Conservation (phyloP, 2,888 invertebrate species). For the Drosophila pegasa region DNA sequence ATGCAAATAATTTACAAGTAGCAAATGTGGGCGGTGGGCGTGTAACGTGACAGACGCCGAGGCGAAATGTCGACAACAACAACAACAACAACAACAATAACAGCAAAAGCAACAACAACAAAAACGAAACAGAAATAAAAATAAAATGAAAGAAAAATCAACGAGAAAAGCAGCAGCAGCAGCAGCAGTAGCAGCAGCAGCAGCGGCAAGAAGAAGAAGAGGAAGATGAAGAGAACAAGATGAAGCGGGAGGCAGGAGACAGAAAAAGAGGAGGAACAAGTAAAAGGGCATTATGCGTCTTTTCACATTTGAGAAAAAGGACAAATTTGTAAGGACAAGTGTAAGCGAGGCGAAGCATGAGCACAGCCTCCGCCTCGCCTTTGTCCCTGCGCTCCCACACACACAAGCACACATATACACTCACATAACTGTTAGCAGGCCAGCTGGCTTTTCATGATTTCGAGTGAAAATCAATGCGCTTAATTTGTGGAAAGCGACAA, state of each 20-base stretch:
- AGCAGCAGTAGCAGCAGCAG: slow-evolving; percentile 9
- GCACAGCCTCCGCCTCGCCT: background rate
- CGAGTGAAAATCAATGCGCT: slow-evolving; percentile 76
- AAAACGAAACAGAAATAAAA: slow-evolving; percentile 51
- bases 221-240: background rate
- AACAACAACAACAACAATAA: slow-evolving; percentile 34
- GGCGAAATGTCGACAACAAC: slow-evolving; percentile 74
- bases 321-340: slow-evolving; percentile 81
- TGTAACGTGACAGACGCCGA: slow-evolving; percentile 58
- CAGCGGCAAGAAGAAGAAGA: slow-evolving; percentile 7
- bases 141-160: slow-evolving; percentile 48
- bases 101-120: slow-evolving; percentile 10
- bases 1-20: slow-evolving; percentile 83
- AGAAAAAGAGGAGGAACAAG: slow-evolving; percentile 38
- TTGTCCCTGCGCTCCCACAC: background rate
- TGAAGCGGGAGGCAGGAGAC: background rate
- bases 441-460: slow-evolving; percentile 54
- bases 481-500: slow-evolving; percentile 51
- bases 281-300: slow-evolving; percentile 81
- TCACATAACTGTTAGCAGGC: slow-evolving; percentile 25
- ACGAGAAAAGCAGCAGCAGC: slow-evolving; percentile 18
- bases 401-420: slow-evolving; percentile 3
- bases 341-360: slow-evolving; percentile 73
- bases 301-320: slow-evolving; percentile 81
- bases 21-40: slow-evolving; percentile 69